phyloP scores from a whole-genome alignment of 2,888 invertebrate genomes.

The Ditylenchus weischeri region DNA sequence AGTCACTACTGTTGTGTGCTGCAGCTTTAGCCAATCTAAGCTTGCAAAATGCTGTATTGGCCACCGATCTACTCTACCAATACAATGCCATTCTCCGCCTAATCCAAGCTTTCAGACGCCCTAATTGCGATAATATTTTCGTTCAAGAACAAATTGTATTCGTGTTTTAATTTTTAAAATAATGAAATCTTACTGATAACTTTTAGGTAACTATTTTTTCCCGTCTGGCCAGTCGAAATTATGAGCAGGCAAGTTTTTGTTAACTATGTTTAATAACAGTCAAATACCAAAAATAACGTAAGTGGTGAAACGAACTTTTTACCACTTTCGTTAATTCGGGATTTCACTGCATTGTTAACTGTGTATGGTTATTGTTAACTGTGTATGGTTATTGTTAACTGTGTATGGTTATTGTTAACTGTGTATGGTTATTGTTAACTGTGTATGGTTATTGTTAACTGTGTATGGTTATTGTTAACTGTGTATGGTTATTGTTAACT shows the following conservation, averaged over 20 bases:
- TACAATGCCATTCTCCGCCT: slow-evolving; percentile 44
- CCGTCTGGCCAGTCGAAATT: slow-evolving; percentile 48
- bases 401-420: too few relatives aligned
- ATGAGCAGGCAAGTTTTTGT: background rate
- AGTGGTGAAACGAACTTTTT: too few relatives aligned
- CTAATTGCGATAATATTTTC: slow-evolving; percentile 38
- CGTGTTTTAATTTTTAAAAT: background rate
- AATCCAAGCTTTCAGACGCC: slow-evolving; percentile 19
- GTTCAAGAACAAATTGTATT: slow-evolving; percentile 50
- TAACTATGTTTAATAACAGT: background rate
- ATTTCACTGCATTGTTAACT: too few relatives aligned
- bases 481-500: too few relatives aligned
- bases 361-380: too few relatives aligned
- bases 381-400: too few relatives aligned
- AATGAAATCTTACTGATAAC: background rate
- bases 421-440: too few relatives aligned
- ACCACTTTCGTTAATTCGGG: too few relatives aligned
- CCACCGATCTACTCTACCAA: slow-evolving; percentile 34
- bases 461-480: too few relatives aligned
- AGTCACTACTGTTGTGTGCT: slow-evolving; percentile 47
- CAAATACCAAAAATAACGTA: too few relatives aligned
- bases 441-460: too few relatives aligned
- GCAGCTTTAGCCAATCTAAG: slow-evolving; percentile 53
- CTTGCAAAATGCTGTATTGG: slow-evolving; percentile 22
- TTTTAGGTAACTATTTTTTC: slow-evolving; percentile 48